phyloP scores from a whole-genome alignment of 2,113 vertebrate genomes.

The Ammospiza caudacuta region DNA sequence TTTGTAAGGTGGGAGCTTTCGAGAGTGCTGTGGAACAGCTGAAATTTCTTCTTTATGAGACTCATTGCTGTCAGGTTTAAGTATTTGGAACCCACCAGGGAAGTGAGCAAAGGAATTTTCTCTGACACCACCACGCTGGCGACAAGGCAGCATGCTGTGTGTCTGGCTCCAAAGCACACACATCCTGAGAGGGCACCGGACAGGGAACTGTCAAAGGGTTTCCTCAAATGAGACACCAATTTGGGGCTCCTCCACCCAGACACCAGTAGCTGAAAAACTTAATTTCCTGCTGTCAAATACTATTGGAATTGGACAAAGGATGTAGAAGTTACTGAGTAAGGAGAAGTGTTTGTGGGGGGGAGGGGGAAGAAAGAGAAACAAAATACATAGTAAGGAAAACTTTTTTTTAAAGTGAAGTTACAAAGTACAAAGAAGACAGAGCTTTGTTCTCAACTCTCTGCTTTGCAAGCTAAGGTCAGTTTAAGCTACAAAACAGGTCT shows the following conservation, averaged over 20 bases:
- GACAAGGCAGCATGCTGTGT: not conserved
- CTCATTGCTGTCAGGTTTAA: not conserved
- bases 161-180: not conserved
- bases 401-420: not conserved
- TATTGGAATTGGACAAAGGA: not conserved
- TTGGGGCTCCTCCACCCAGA: not conserved
- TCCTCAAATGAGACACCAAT: not conserved
- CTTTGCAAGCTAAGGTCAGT: not conserved
- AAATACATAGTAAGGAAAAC: not conserved
- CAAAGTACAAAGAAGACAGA: not conserved
- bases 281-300: not conserved
- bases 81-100: not conserved
- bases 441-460: not conserved
- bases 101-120: not conserved
- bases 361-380: not conserved
- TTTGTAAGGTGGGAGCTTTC: not conserved
- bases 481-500: not conserved
- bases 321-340: not conserved
- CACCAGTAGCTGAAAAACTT: not conserved
- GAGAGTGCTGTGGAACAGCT: not conserved
- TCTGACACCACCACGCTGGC: rapidly evolving
- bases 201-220: not conserved
- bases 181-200: not conserved
- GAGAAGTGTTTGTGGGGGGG: not conserved
- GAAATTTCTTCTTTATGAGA: not conserved